Conservation (phyloP, 2,113 vertebrate genomes). For the Callaeas wilsoni region DNA sequence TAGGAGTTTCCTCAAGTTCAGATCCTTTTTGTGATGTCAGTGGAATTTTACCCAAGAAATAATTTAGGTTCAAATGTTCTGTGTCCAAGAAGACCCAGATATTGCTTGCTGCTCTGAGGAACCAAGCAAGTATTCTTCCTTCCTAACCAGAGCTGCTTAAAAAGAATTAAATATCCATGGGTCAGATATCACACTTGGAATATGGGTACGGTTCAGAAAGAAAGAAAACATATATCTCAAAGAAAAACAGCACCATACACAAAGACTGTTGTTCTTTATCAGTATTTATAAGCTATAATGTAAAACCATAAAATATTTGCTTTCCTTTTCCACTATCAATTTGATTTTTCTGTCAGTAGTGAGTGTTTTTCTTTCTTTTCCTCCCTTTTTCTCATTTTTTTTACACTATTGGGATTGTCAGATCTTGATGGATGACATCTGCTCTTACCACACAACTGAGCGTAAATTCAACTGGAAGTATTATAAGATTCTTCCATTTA, state of each 20-base stretch:
- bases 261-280: not conserved
- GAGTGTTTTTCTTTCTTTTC: not conserved
- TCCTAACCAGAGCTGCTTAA: not conserved
- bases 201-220: not conserved
- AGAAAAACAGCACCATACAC: not conserved
- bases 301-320: not conserved
- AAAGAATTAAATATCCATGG: not conserved
- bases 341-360: not conserved
- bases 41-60: not conserved
- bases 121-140: not conserved
- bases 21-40: not conserved
- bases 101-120: not conserved
- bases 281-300: not conserved
- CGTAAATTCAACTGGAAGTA: not conserved
- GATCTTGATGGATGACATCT: not conserved
- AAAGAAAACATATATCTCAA: not conserved
- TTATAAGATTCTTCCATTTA: not conserved
- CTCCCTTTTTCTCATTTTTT: not conserved
- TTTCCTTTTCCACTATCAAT: not conserved
- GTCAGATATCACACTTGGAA: not conserved
- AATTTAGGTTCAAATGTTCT: not conserved
- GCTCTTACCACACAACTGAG: not conserved
- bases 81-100: not conserved
- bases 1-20: not conserved
- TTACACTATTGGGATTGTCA: not conserved